Conservation (phyloP, 2,888 invertebrate species). For the Deilephila porcellus region DNA sequence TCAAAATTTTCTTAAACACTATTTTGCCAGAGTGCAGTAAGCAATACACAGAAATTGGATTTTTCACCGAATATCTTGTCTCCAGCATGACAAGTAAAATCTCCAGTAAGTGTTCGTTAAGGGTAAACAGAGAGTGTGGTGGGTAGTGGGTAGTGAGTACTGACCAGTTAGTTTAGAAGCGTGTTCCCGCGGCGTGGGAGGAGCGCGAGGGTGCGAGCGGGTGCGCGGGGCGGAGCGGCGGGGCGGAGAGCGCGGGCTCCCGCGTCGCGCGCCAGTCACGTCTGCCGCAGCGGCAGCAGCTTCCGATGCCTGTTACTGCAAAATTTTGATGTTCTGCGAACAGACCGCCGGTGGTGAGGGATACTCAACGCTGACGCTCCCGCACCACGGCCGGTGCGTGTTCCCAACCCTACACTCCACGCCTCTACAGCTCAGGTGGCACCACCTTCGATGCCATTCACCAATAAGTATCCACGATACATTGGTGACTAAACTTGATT, state of each 20-base stretch:
- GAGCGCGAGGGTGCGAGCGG: conserved; percentile 46
- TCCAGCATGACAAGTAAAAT: no score
- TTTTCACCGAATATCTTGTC: no score
- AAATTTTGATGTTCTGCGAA: conserved; percentile 88
- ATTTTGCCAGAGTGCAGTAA: no score
- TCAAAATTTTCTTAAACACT: no score
- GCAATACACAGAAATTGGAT: no score
- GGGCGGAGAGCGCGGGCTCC: conserved; percentile 61
- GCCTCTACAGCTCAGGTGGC: no score
- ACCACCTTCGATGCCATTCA: no score
- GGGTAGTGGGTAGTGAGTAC: no score
- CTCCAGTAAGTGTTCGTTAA: no score
- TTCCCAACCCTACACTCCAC: not conserved
- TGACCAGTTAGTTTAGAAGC: conserved; percentile 19
- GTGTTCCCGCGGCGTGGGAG: conserved; percentile 32
- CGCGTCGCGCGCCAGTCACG: conserved; percentile 91
- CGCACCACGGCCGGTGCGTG: conserved; percentile 1
- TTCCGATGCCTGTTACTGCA: conserved; percentile 99
- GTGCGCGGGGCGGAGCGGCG: conserved; percentile 54
- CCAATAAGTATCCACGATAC: no score
- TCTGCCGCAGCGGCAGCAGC: conserved; percentile 98
- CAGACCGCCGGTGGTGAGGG: conserved; percentile 37
- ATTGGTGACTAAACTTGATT: no score
- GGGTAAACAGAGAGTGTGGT: no score
- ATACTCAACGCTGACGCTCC: not conserved